Base-by-base conservation (phyloP, 2,888 invertebrate genomes). In the Diloba caeruleocephala region DNA sequence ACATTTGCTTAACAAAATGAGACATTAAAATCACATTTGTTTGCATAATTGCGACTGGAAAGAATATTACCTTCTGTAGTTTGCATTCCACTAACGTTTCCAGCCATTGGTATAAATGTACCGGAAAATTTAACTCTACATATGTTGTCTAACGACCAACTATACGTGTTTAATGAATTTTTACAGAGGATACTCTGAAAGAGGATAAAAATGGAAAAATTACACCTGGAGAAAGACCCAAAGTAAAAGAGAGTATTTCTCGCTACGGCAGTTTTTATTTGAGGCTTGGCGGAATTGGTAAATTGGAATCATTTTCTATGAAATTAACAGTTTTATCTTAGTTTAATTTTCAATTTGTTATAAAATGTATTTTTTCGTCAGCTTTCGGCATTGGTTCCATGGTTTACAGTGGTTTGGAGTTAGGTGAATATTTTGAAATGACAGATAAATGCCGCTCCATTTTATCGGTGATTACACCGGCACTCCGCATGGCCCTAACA, bases 221-320 rank as follows among this genome's bases (percentile, higher is more conserved):
- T 25, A 81, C 83, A 28, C 85, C 85, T n/a, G 82, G 53, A 57
- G 88, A 88, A 59, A 90, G 84, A 80, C 68, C 72, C 56, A 92
- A 89, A 75, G 78, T 73, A 49, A 92, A 92, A 69, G 90, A 90
- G 67, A 80, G 60, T 57, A 87, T 92, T 69, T 88, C 92, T 31
- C 83, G 96, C 72, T 97, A 97, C 81, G 98, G 97, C 41, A 97
- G 97, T 87, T 98, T 98, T 87, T 98, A 98, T 88, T 94, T 98
- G 43, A 94, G 97, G 70, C 95, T 98, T 28, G 98, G 98, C 41
- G 97, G 97, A 44, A 96, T 97, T 69, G 96, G 96, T 96, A 90
- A 88, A 60, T 63, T 70, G 46, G 7, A 64, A 34, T 15, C 34
- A 57, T 54, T 49, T 64, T 42, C 49, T 55, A 46, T 63, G 39